Evolutionary conservation across 2,797 vertebrate genomes (phyloP), one percentile per base, ranked within the genome.

Genomic region (Galagoides demidoff): DNA sequence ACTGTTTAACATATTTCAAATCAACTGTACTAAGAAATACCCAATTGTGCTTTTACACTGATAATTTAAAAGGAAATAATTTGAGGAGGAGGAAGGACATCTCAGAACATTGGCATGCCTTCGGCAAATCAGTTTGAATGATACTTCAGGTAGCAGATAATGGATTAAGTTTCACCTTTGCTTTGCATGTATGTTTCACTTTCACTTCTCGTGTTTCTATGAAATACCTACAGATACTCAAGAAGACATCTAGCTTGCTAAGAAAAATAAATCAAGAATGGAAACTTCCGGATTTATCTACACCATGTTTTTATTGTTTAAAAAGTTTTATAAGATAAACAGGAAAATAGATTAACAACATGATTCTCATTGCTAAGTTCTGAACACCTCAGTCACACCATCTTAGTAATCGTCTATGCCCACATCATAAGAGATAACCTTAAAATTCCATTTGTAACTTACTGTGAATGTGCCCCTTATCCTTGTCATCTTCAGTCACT

Each of bases 41-140:
- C 83, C 49, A 45, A 31, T 34, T 87, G 3, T 59, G 9, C 79
- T 86, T 86, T 87, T 77, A 66, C 7, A 34, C 27, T 66, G 45
- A 92, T n/a, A 90, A 82, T 66, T 87, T 81, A 86, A 96, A 89
- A 7, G 5, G 20, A 86, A 88, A 89, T 59, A 81, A 43, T 55
- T 29, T 57, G 31, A 14, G 39, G 2, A 5, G 55, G 74, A 1
- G 63, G 31, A 6, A 81, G 5, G 22, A 87, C 86, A 64, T 94
- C 22, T 71, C 45, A 57, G 43, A 37, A 94, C 4, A 74, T 13
- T 70, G 74, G 4, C 16, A 57, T 64, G 22, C 43, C n/a, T 90
- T 90, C 88, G 84, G 17, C 20, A 85, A 88, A 49, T 37, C 66
- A 82, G 9, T 78, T 82, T 92, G 59, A 76, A 74, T 87, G 34